Base-by-base conservation (phyloP, 1,140 invertebrate species). In the Zaprionus capensis region DNA sequence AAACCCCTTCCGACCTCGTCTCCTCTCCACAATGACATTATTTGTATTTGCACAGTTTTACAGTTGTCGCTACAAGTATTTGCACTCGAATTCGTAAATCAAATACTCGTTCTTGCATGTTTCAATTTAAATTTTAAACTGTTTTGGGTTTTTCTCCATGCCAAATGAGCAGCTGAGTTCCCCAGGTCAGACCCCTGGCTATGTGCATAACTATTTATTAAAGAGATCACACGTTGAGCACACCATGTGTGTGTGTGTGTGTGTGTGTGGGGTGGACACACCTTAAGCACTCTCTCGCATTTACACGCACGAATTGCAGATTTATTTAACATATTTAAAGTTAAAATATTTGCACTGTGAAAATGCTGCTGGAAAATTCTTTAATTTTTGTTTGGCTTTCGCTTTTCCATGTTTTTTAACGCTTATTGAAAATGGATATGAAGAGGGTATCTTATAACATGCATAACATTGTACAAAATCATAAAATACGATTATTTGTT, bases 291-390 rank as follows among this genome's bases (percentile, higher is more conserved):
- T 44, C 66, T 55, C 51, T 57, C 65, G 53, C 62, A 77, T 61
- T 80, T 66, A 15, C 38, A 67, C 58, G 73, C 68, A 67, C 55
- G 73, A 80, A 44, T 49, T 65, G 4, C 46, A 51, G 61, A 82
- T 82, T 71, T 80, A 76, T 82, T 77, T 70, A 66, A 55, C 65
- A 71, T 72, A 80, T 80, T 86, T 58, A 66, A 66, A 31, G 53
- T 70, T 77, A 51, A 61, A 81, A 84, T 65, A 61, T 56, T 57
- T 73, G 24, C 49, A 77, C 58, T 51, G 55, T 15, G 34, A 63
- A 76, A 62, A 62, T 34, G 57, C 41, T 63, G 11, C 15, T n/a
- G 26, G 68, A 67, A 83, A 77, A 59, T 51, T 49, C 26, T 51
- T 51, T 20, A 38, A 28, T 46, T 49, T 59, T 73, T 71, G 53